Evolutionary conservation across 2,797 vertebrate species (phyloP).

Genomic region (Enteromius fasciolatus): DNA sequence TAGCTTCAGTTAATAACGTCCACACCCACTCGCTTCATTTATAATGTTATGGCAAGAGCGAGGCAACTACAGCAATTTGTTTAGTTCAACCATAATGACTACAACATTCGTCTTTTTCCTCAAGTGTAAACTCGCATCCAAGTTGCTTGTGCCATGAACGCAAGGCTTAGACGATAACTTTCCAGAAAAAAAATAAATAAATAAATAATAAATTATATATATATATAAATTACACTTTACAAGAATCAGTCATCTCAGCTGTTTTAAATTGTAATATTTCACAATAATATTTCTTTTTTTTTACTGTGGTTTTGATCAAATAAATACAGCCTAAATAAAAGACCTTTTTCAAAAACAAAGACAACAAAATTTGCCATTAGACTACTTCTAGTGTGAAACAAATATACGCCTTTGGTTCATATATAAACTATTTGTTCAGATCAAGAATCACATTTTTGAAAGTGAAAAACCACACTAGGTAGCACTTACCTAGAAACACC

Average conservation of each 20-base stretch:
- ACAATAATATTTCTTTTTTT: neutral
- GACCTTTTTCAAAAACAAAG: neutral
- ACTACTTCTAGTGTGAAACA: neutral
- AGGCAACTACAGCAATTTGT: neutral
- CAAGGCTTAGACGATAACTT: neutral
- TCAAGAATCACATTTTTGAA: neutral
- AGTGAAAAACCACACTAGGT: conserved; percentile 9
- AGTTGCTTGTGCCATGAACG: neutral
- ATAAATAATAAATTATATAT: no score
- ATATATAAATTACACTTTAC: neutral
- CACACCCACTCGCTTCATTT: conserved; percentile 17
- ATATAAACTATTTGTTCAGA: neutral
- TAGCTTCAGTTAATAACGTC: neutral
- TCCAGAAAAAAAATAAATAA: no score
- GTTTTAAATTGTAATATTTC: neutral
- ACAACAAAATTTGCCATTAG: neutral
- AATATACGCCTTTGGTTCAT: neutral
- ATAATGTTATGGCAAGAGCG: neutral
- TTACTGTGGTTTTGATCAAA: neutral
- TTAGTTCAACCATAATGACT: neutral
- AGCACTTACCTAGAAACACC: conserved; percentile 53
- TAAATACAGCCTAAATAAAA: neutral
- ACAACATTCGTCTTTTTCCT: neutral
- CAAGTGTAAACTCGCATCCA: neutral
- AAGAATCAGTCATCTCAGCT: no score